phyloP scores from a whole-genome alignment of 2,888 invertebrate genomes.

The Pediacus dermestoides region DNA sequence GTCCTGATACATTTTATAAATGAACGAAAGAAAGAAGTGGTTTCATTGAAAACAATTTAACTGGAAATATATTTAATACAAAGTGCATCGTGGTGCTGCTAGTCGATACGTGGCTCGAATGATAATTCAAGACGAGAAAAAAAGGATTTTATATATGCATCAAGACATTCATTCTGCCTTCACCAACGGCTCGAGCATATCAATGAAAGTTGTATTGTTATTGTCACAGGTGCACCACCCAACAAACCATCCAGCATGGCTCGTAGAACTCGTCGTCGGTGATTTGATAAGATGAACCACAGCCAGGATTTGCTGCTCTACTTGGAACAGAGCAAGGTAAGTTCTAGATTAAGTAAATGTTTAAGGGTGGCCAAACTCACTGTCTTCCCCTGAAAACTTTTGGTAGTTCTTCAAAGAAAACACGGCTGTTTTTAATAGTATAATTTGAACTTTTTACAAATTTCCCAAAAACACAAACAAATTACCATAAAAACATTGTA shows the following conservation, averaged over 20 bases:
- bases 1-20: constrained; percentile 19
- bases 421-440: too few relatives aligned
- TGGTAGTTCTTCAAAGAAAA: too few relatives aligned
- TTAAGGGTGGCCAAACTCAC: too few relatives aligned
- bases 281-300: constrained; percentile 40
- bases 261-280: constrained; percentile 27
- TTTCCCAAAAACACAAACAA: too few relatives aligned
- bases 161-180: constrained; percentile 7
- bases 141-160: too few relatives aligned
- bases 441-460: too few relatives aligned
- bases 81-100: constrained; percentile 5
- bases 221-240: constrained; percentile 30
- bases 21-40: constrained; percentile 21
- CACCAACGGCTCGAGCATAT: constrained; percentile 19
- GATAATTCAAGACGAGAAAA: constrained; percentile 3
- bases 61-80: constrained; percentile 11
- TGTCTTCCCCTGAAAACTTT: too few relatives aligned
- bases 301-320: constrained; percentile 52
- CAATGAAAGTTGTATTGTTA: constrained; percentile 25
- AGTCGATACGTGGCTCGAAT: constrained; percentile 12
- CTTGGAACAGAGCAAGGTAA: constrained; percentile 52
- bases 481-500: too few relatives aligned
- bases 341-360: too few relatives aligned
- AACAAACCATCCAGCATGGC: constrained; percentile 32
- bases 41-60: constrained; percentile 27